Percentiles rank a stretch among this genome's conserved stretches.
phyloP scores from a whole-genome alignment of 2,888 invertebrate genomes.

The Catocala sponsa region DNA sequence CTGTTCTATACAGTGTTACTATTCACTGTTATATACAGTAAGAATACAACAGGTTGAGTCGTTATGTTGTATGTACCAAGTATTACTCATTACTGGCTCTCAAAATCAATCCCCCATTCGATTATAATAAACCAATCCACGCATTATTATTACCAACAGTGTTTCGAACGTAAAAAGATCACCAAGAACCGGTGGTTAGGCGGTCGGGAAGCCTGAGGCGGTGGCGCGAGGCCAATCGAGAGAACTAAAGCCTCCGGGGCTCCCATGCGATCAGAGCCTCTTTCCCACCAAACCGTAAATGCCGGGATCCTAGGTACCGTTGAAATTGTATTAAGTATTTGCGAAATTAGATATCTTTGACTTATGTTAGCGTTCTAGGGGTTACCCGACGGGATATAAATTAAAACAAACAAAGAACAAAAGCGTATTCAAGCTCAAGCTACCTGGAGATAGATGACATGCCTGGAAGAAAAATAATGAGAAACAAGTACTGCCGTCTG shows the following conservation, averaged over 20 bases:
- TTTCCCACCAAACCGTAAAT: conserved; percentile 77
- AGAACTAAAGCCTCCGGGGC: conserved; percentile 76
- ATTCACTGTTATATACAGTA: no score
- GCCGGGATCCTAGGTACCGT: conserved; percentile 58
- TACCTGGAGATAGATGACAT: no score
- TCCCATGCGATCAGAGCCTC: conserved; percentile 66
- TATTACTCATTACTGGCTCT: neutral
- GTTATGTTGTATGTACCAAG: neutral
- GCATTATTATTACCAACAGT: conserved; percentile 50
- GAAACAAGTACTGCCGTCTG: no score
- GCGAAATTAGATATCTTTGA: conserved; percentile 34
- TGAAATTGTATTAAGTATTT: conserved; percentile 49
- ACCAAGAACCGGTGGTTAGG: conserved; percentile 69
- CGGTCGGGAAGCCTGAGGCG: conserved; percentile 73
- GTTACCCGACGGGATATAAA: neutral
- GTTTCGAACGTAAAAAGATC: conserved; percentile 48
- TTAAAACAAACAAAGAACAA: no score
- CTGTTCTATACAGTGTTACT: no score
- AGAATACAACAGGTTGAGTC: no score
- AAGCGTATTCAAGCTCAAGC: no score
- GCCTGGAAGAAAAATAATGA: no score
- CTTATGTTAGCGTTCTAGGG: no score
- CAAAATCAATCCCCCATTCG: conserved; percentile 38
- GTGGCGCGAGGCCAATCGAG: conserved; percentile 70
- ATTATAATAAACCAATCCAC: conserved; percentile 48